phyloP scores from a whole-genome alignment of 1,140 invertebrate genomes.

The Lethocerus indicus region DNA sequence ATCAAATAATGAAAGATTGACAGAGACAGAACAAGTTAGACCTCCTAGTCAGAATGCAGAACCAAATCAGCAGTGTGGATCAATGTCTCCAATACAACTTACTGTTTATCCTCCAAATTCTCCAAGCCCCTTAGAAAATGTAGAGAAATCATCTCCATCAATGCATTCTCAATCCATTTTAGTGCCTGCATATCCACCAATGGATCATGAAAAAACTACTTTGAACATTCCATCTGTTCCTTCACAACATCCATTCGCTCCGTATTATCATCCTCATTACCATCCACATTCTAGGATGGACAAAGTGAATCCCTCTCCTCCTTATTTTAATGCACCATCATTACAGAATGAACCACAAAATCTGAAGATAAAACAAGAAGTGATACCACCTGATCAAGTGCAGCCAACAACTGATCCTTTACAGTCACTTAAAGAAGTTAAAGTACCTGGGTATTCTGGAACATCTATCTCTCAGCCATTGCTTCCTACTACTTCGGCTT shows the following conservation, averaged over 20 bases:
- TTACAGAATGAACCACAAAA: constrained; percentile 47
- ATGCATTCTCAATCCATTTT: constrained; percentile 13
- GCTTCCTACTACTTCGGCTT: constrained; percentile 18
- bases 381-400: constrained; percentile 28
- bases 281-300: constrained; percentile 16
- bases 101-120: constrained; percentile 13
- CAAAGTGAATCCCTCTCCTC: constrained; percentile 16
- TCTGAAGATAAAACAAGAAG: constrained; percentile 62
- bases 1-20: neutral
- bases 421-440: constrained; percentile 61
- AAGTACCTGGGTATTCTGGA: constrained; percentile 49
- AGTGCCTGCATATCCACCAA: constrained; percentile 11
- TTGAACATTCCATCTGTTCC: constrained; percentile 17
- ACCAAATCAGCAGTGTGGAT: neutral
- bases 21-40: neutral
- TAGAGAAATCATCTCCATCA: constrained; percentile 5
- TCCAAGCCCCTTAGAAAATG: neutral
- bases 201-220: constrained; percentile 16
- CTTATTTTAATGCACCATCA: constrained; percentile 11
- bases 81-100: constrained; percentile 15
- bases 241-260: constrained; percentile 14
- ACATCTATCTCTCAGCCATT: constrained; percentile 22
- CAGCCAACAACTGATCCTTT: constrained; percentile 44
- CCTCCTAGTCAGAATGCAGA: neutral
- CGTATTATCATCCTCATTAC: constrained; percentile 20